Evolutionary conservation across 2,797 vertebrate species (phyloP).

Genomic region (Melanotaenia trifasciata): DNA sequence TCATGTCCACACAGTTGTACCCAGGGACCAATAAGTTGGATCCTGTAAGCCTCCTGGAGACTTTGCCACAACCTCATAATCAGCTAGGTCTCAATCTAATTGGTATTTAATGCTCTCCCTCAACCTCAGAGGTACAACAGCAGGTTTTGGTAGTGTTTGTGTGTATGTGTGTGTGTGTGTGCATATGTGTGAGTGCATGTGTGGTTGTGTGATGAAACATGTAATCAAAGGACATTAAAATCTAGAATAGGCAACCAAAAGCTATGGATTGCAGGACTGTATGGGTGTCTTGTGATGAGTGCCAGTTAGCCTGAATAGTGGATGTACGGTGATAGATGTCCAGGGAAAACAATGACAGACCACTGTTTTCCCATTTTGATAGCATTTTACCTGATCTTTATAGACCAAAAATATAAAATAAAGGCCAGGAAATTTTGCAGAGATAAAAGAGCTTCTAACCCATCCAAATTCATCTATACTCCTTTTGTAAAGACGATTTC

Average conservation of each 20-base stretch:
- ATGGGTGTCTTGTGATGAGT: constrained; percentile 56
- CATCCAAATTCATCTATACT: constrained; percentile 73
- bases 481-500: constrained; percentile 78
- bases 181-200: constrained; percentile 29
- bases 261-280: constrained; percentile 48
- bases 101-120: constrained; percentile 81
- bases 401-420: constrained; percentile 73
- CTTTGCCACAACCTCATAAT: constrained; percentile 67
- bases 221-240: constrained; percentile 50
- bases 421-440: constrained; percentile 76
- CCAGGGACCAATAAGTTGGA: constrained; percentile 77
- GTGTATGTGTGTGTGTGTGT: constrained; percentile 24
- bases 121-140: constrained; percentile 70
- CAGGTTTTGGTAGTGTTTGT: constrained; percentile 38
- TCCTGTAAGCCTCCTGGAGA: constrained; percentile 76
- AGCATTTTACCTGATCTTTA: constrained; percentile 75
- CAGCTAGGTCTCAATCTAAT: constrained; percentile 69
- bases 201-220: constrained; percentile 58
- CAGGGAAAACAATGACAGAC: constrained; percentile 69
- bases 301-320: constrained; percentile 43
- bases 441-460: constrained; percentile 72
- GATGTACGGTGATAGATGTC: constrained; percentile 75
- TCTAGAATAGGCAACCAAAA: constrained; percentile 55
- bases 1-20: constrained; percentile 46
- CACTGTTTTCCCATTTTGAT: constrained; percentile 77